Base-by-base conservation (phyloP, 2,113 vertebrate genomes). In the Lophius piscatorius region DNA sequence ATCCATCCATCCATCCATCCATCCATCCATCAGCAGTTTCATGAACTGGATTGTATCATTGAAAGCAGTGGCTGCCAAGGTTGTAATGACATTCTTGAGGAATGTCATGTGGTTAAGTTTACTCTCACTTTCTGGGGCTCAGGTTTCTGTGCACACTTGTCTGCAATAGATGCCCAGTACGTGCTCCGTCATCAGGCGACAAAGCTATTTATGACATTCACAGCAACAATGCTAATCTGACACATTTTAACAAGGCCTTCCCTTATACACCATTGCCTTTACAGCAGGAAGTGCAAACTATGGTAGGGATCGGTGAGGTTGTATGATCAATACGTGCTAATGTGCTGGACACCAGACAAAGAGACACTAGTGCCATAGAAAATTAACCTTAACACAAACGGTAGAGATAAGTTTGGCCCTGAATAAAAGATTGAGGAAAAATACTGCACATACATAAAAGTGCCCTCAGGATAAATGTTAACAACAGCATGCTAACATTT, bases 181-280 rank as follows among this genome's bases (percentile, higher is more conserved):
- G 45, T 63, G 70, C 79, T 70, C 47, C 74, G 70, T 79, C 62
- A 81, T 69, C 68, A 86, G 67, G 65, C 35, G 22, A 12, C 70
- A 36, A 55, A 58, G 74, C 71, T 89, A 82, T 89, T 88, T 79
- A 57, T 78, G 79, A 84, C 70, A 87, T 59, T 47, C 22, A 17
- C 73, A 23, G 56, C 39, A 49, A 67, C 47, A 69, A 21, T 75
- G 76, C 72, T 71, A 74, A 59, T 59, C 44, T 3, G 6, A 66
- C 70, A 74, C 62, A 74, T 76, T 83, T 74, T 65, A 63, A 64
- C 24, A 23, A 49, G 70, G 51, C 33, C 5, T 57, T 51, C 42
- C 22, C 42, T 46, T n/a, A 24, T 42, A 54, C 41, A 39, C 78
- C 74, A 74, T 33, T 77, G 68, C 56, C 52, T 49, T 38, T 60